A percentile compares a stretch with the other conserved stretches of the same genome.
These are phyloP conservation scores for Drosophila aldrichi DNA, from an alignment of 2,888 invertebrate species.

Conservation along the genomic window DNA sequence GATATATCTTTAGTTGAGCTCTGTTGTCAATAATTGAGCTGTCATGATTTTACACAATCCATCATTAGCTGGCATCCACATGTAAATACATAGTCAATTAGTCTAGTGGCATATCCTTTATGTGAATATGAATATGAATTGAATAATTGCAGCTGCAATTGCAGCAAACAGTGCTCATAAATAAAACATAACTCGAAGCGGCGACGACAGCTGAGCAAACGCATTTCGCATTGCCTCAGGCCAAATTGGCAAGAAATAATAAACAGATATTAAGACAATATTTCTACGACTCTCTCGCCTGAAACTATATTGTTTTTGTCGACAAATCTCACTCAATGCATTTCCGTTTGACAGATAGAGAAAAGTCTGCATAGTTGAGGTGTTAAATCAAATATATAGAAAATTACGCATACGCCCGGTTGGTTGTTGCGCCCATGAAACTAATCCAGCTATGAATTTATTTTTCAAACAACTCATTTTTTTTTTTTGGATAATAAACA, in stretches of 20 bases:
- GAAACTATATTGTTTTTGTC: slow-evolving; percentile 15
- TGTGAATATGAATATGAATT: slow-evolving; percentile 42
- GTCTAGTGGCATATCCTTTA: slow-evolving; percentile 8
- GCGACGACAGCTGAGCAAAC: slow-evolving; percentile 41
- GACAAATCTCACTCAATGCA: slow-evolving; percentile 25
- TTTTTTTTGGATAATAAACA: slow-evolving; percentile 9
- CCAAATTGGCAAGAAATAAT: slow-evolving; percentile 8
- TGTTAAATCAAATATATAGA: slow-evolving; percentile 8
- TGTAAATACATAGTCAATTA: slow-evolving; percentile 22
- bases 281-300: slow-evolving; percentile 6
- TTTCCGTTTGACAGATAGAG: slow-evolving; percentile 2
- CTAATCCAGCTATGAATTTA: slow-evolving; percentile 30
- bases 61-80: slow-evolving; percentile 2
- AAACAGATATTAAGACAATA: slow-evolving; percentile 16
- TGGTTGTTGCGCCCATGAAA: slow-evolving; percentile 24
- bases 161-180: slow-evolving; percentile 33
- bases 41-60: slow-evolving; percentile 19
- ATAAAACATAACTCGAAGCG: slow-evolving; percentile 42
- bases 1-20: neutral
- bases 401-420: slow-evolving; percentile 52
- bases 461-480: slow-evolving; percentile 9
- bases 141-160: slow-evolving; percentile 7
- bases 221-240: slow-evolving; percentile 21
- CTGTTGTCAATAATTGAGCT: slow-evolving; percentile 15
- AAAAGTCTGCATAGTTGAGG: slow-evolving; percentile 16